These are phyloP conservation scores for Nomada fucata DNA, from an alignment of 2,888 invertebrate genomes.

Conservation along the genomic window DNA sequence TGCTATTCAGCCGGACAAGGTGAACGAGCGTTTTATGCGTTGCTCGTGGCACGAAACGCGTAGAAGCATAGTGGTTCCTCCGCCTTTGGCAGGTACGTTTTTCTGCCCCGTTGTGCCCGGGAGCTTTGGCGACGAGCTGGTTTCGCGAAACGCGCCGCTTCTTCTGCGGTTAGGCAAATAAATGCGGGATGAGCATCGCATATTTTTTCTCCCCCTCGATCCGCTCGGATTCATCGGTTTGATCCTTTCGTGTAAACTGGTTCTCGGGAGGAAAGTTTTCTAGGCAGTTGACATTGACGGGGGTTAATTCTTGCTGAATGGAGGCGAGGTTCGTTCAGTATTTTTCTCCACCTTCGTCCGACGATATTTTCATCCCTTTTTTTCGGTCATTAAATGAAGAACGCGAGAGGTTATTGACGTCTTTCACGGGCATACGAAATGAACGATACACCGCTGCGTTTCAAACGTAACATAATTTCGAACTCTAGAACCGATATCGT, in stretches of 20 bases:
- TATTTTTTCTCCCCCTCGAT: background rate
- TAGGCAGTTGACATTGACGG: too few relatives aligned
- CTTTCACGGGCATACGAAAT: too few relatives aligned
- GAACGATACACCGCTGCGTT: too few relatives aligned
- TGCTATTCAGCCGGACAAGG: slow-evolving; percentile 41
- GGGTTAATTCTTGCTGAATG: too few relatives aligned
- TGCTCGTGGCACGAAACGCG: slow-evolving; percentile 36
- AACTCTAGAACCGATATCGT: too few relatives aligned
- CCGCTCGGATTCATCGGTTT: background rate
- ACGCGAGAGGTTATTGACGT: too few relatives aligned
- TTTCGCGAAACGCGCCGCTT: slow-evolving; percentile 41
- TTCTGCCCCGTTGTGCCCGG: slow-evolving; percentile 68
- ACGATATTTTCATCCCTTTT: too few relatives aligned
- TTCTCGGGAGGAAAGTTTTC: too few relatives aligned
- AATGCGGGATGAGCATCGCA: background rate
- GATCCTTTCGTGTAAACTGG: background rate
- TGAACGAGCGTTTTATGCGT: slow-evolving; percentile 54
- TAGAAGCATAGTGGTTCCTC: slow-evolving; percentile 40
- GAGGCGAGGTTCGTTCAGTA: too few relatives aligned
- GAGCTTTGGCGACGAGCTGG: slow-evolving; percentile 2
- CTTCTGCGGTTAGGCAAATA: background rate
- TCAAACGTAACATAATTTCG: too few relatives aligned
- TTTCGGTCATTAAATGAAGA: too few relatives aligned
- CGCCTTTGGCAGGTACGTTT: slow-evolving; percentile 39
- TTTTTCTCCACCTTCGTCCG: too few relatives aligned